Evolutionary conservation across 2,113 vertebrate genomes (phyloP).

Genomic region (Agelaius tricolor): DNA sequence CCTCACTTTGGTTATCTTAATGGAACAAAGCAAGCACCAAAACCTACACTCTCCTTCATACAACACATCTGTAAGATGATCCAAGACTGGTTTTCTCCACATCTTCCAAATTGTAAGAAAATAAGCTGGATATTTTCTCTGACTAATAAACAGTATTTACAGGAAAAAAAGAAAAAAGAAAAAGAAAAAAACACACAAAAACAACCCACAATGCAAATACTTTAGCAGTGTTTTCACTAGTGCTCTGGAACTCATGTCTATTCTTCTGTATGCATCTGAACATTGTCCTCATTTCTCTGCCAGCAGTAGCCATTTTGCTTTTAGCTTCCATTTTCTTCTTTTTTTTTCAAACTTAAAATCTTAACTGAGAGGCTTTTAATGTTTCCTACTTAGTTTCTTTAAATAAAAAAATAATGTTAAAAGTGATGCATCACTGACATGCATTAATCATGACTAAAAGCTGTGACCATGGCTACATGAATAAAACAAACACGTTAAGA

Average conservation of each 20-base stretch:
- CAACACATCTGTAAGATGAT: not conserved
- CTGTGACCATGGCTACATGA: not conserved
- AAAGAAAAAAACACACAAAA: not conserved
- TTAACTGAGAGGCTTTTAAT: constrained; percentile 20
- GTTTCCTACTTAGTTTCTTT: not conserved
- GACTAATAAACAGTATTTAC: not conserved
- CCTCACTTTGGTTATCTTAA: not conserved
- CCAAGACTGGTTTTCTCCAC: not conserved
- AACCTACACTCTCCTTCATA: not conserved
- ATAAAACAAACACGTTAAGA: constrained; percentile 20
- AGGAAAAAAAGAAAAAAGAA: not conserved
- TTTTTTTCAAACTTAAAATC: not conserved
- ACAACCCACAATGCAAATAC: fast-evolving
- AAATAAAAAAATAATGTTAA: constrained; percentile 41
- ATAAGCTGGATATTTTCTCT: not conserved
- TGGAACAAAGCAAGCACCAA: not conserved
- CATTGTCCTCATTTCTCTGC: not conserved
- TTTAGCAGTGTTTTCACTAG: not conserved
- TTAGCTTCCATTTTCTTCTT: not conserved
- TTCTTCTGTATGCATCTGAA: not conserved
- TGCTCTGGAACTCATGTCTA: not conserved
- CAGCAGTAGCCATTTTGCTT: not conserved
- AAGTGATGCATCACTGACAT: constrained; percentile 25
- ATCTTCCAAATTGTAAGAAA: not conserved
- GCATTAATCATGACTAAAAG: constrained; percentile 52